phyloP scores from a whole-genome alignment of 2,797 vertebrate genomes.

The Calcarius lapponicus region DNA sequence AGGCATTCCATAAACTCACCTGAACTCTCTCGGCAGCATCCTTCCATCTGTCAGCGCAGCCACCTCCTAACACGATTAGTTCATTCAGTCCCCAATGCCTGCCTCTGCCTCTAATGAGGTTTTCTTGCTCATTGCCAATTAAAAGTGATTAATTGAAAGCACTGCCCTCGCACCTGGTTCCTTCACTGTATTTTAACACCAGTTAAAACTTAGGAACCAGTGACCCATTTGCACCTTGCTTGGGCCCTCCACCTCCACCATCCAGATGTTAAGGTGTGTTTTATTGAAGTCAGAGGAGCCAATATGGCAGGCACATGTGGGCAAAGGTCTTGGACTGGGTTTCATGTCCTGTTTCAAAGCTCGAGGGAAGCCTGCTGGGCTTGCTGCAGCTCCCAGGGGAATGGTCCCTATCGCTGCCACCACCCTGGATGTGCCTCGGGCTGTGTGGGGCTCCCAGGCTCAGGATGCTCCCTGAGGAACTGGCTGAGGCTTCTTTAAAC shows the following conservation, averaged over 20 bases:
- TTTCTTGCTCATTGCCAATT: neutral
- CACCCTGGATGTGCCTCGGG: neutral
- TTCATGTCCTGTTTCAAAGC: neutral
- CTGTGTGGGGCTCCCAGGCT: neutral
- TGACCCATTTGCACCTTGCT: neutral
- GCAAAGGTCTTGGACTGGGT: neutral
- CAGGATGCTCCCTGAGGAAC: neutral
- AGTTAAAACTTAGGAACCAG: neutral
- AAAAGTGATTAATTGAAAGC: constrained; percentile 16
- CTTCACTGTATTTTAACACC: neutral
- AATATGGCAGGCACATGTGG: neutral
- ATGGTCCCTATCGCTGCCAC: accelerated
- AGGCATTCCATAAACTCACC: neutral
- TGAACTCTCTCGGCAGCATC: neutral
- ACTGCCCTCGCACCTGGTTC: neutral
- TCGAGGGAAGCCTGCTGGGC: neutral
- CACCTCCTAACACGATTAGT: neutral
- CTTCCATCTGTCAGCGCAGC: neutral
- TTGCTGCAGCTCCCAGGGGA: neutral
- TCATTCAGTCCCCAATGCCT: neutral
- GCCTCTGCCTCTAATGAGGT: neutral
- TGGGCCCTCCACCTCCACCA: neutral
- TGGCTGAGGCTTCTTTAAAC: neutral
- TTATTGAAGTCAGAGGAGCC: neutral
- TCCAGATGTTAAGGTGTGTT: neutral